Evolutionary conservation across 1,140 invertebrate genomes (phyloP), one percentile per base, ranked within the genome.

Genomic region (Augochlora pura): DNA sequence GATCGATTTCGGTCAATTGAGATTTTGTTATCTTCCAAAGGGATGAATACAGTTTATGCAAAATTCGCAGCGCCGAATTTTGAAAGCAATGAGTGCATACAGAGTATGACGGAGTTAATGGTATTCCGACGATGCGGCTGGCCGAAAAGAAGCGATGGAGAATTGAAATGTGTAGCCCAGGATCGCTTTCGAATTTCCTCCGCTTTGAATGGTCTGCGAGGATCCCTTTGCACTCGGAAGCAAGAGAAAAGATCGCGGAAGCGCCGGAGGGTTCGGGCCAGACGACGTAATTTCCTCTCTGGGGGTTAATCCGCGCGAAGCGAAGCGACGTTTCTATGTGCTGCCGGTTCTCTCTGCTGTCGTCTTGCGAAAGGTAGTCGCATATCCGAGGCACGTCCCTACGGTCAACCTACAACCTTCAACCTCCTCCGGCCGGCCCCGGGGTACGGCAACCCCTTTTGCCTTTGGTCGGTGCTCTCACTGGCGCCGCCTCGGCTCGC

Each of bases 271-370:
- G 89, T 86, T 91, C 85, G 88, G 80, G 77, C 85, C 85, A 88
- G 90, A 88, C 86, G 88, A 90, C 82, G 89, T 91, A 91, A 91
- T 91, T 91, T 91, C 89, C 90, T 90, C 85, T 83, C 85, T 74
- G 73, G 72, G 39, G 60, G 81, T 79, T 63, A 63, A 65, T 39
- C 80, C 60, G 82, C 83, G 86, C 75, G 78, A 82, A 84, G 79
- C 82, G 77, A 79, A 84, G 79, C 82, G 77, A 79, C 85, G 68
- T 86, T 89, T 87, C 88, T 82, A 69, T 79, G 81, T 88, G 80
- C 84, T 83, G 77, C 72, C 82, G 79, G 83, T 84, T 84, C 81
- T 89, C 80, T 46, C 86, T 83, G 85, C 77, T 70, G 71, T 80
- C 77, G 71, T 76, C 77, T 52, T 52, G 66, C n/a, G 49, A 54